Evolutionary conservation across 2,888 invertebrate species (phyloP).

Genomic region (Campoplex nolae): DNA sequence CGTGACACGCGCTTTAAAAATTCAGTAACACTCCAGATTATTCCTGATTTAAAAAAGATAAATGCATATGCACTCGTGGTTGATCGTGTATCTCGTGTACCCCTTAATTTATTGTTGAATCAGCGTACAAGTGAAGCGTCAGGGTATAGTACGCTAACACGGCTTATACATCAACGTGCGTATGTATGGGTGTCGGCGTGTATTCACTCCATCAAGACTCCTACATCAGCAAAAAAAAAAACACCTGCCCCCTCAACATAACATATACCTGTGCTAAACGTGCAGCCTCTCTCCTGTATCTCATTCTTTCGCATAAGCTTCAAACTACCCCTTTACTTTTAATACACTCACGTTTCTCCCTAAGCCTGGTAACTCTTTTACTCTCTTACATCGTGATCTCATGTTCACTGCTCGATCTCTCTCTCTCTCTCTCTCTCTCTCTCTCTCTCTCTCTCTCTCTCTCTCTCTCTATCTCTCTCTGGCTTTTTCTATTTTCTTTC

Average conservation of each 20-base stretch:
- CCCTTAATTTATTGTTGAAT: conserved; percentile 45
- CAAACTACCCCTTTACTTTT: conserved; percentile 17
- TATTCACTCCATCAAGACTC: conserved; percentile 28
- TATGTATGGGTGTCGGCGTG: background rate
- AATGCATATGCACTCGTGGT: conserved; percentile 6
- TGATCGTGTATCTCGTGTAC: conserved; percentile 16
- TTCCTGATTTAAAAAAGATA: background rate
- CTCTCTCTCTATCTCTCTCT: conserved; percentile 6
- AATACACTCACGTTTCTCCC: conserved; percentile 52
- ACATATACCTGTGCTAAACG: conserved; percentile 11
- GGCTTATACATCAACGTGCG: background rate
- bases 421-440: no score
- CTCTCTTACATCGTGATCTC: background rate
- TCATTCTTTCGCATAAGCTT: conserved; percentile 39
- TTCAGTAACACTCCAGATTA: background rate
- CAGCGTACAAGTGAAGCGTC: conserved; percentile 47
- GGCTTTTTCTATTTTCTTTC: no score
- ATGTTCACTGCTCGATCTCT: conserved; percentile 1
- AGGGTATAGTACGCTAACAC: conserved; percentile 23
- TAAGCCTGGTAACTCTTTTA: conserved; percentile 26
- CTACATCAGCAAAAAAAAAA: conserved; percentile 55
- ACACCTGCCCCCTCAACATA: conserved; percentile 31
- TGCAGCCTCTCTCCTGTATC: conserved; percentile 25
- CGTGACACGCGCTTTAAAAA: background rate
- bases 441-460: background rate